A percentile compares a stretch with the other conserved stretches of the same genome.
Evolutionary conservation across 1,140 invertebrate species (phyloP).

Genomic region (Sitophilus oryzae): DNA sequence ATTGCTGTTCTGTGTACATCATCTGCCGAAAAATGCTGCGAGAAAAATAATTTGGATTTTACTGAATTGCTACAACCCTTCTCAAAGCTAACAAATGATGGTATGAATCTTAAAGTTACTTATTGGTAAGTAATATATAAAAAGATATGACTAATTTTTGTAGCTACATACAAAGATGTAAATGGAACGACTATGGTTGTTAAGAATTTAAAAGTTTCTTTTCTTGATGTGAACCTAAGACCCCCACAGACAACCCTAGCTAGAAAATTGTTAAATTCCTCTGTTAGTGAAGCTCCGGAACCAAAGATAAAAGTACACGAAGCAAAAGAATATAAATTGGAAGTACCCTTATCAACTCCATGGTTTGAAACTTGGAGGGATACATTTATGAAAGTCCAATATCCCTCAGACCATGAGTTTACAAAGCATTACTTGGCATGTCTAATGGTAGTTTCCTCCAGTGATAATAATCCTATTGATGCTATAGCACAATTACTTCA

Average conservation of each 20-base stretch:
- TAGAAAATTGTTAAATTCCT: conserved; percentile 80
- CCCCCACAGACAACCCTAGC: conserved; percentile 78
- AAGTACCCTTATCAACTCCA: conserved; percentile 71
- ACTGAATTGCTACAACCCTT: conserved; percentile 88
- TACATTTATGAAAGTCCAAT: conserved; percentile 82
- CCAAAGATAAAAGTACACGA: conserved; percentile 54
- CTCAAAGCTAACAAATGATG: conserved; percentile 69
- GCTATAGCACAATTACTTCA: conserved; percentile 69
- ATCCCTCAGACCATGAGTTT: conserved; percentile 92
- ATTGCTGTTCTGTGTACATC: conserved; percentile 78
- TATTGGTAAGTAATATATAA: conserved; percentile 3
- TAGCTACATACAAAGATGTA: conserved; percentile 79
- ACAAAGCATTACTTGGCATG: conserved; percentile 90
- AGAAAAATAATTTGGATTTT: conserved; percentile 87
- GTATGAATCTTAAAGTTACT: conserved; percentile 52
- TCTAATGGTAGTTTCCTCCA: conserved; percentile 77
- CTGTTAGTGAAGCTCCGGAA: conserved; percentile 66
- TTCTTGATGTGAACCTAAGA: conserved; percentile 74
- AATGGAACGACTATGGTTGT: conserved; percentile 65
- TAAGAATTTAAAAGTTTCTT: conserved; percentile 72
- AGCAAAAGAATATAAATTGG: conserved; percentile 50
- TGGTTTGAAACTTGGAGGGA: conserved; percentile 97
- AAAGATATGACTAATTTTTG: conserved; percentile 29
- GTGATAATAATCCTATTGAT: conserved; percentile 73
- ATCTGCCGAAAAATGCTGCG: conserved; percentile 74